A percentile compares a stretch with the other conserved stretches of the same genome.
Evolutionary conservation across 2,113 vertebrate species (phyloP).

Genomic region (Arothron firmamentum): DNA sequence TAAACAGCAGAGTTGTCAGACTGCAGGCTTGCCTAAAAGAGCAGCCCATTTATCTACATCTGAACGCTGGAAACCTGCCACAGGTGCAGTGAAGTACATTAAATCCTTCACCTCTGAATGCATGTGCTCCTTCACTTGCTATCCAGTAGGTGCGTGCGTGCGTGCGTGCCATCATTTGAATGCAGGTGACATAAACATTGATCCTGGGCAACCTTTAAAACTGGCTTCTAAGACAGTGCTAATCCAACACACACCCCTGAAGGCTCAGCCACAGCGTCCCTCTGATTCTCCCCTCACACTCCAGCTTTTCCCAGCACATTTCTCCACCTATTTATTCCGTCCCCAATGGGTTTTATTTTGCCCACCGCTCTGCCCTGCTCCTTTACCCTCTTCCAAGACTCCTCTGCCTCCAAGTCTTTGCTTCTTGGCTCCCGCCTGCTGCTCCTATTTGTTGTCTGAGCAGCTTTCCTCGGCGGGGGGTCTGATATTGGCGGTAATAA

Average conservation of each 20-base stretch:
- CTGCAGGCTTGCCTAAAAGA: constrained; percentile 45
- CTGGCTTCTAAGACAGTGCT: constrained; percentile 21
- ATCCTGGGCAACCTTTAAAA: constrained; percentile 43
- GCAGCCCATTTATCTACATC: constrained; percentile 51
- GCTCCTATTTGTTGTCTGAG: constrained; percentile 60
- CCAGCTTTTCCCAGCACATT: neutral
- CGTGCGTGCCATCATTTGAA: constrained; percentile 36
- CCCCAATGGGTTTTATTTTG: neutral
- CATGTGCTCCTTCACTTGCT: constrained; percentile 2
- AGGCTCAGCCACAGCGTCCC: constrained; percentile 21
- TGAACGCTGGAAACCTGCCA: constrained; percentile 59
- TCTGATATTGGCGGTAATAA: constrained; percentile 62
- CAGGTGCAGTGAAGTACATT: constrained; percentile 54
- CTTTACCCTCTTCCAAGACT: constrained; percentile 20
- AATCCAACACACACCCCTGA: constrained; percentile 26
- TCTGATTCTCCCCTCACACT: constrained; percentile 13
- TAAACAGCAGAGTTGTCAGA: constrained; percentile 48
- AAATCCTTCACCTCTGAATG: constrained; percentile 48
- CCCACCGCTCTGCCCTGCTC: constrained; percentile 2
- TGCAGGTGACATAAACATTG: constrained; percentile 37
- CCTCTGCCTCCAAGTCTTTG: constrained; percentile 27
- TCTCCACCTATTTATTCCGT: neutral
- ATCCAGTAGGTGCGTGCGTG: constrained; percentile 12
- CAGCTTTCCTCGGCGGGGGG: constrained; percentile 42
- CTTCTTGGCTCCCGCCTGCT: constrained; percentile 30